A percentile compares a stretch with the other conserved stretches of the same genome.
Conservation (phyloP, 2,888 invertebrate species). For the Drosophila multiciliata region DNA sequence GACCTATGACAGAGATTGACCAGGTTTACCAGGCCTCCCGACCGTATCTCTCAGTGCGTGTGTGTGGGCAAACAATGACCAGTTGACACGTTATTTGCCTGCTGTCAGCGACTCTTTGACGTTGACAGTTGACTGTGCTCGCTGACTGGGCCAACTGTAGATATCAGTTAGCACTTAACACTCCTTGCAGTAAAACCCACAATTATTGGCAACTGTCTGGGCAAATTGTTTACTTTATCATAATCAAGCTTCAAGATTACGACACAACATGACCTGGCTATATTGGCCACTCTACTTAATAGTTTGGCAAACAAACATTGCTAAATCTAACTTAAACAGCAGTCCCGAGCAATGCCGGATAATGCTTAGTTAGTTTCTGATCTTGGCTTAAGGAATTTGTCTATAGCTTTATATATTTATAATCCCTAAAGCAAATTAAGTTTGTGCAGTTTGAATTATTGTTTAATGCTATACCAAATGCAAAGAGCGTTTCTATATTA, state of each 20-base stretch:
- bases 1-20: slow-evolving; percentile 42
- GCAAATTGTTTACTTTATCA: slow-evolving; percentile 41
- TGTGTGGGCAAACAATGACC: slow-evolving; percentile 43
- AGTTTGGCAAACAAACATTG: neutral
- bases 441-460: neutral
- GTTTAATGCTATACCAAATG: neutral
- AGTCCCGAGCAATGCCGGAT: neutral
- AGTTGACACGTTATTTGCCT: slow-evolving; percentile 61
- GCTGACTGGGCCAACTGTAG: slow-evolving; percentile 19
- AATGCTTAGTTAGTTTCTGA: neutral
- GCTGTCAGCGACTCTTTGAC: slow-evolving; percentile 50
- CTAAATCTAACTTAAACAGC: neutral
- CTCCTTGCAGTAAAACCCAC: slow-evolving; percentile 36
- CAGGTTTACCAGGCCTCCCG: slow-evolving; percentile 3
- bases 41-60: slow-evolving; percentile 10
- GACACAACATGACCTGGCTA: slow-evolving; percentile 10
- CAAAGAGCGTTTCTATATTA: neutral
- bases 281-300: neutral
- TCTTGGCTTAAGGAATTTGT: neutral
- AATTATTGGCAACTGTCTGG: slow-evolving; percentile 66
- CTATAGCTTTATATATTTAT: neutral
- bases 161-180: neutral
- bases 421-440: neutral
- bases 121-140: slow-evolving; percentile 36
- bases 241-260: slow-evolving; percentile 38